Evolutionary conservation across 2,888 invertebrate genomes (phyloP), one percentile per base, ranked within the genome.

Genomic region (Pollenia labialis): DNA sequence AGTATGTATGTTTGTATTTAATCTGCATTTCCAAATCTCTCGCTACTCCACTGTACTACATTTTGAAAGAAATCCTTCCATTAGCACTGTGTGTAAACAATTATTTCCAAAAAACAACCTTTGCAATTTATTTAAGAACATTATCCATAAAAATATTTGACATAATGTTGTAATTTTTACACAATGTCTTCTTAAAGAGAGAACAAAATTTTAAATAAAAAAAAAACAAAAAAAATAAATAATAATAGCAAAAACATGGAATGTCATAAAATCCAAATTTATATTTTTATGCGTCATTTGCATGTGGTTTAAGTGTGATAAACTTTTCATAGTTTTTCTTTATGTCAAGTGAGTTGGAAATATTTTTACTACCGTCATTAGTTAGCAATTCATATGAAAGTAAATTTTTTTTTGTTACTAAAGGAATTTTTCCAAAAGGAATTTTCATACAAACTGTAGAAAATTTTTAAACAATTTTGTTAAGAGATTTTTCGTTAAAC

Each of bases 111-210:
- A 32, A 32, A 32, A 18, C 9, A 18, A 52, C 50, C 68, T 46
- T 46, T 69, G 69, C 68, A 76, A 82, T 82, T 83, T 83, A 77
- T 84, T 72, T 52, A 16, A 80, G 42, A 81, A 85, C 40, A 75
- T 60, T 74, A 71, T 77, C 85, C 85, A 85, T 76, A 72, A 85
- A 85, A 81, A 81, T 81, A 64, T 81, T 62, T 71, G 71, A 76
- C 64, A 76, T 81, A 62, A 81, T 81, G 62, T 80, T 75, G 58
- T 50, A 75, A 50, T 58, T 75, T 58, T 58, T 16, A 71, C 42
- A 75, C 74, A 81, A 81, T 75, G 75, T 81, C 50, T 74, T 74
- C 66, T 44, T 44, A 50, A 68, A 75, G 69, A 69, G 18, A 16
- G 32, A 32, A 58, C n/a, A 40, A 32, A 48, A 58, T 46, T 9